Evolutionary conservation across 30 jellyfish, hydroid and myxozoan genomes (phyloP).

Genomic region (Pelagia noctiluca): DNA sequence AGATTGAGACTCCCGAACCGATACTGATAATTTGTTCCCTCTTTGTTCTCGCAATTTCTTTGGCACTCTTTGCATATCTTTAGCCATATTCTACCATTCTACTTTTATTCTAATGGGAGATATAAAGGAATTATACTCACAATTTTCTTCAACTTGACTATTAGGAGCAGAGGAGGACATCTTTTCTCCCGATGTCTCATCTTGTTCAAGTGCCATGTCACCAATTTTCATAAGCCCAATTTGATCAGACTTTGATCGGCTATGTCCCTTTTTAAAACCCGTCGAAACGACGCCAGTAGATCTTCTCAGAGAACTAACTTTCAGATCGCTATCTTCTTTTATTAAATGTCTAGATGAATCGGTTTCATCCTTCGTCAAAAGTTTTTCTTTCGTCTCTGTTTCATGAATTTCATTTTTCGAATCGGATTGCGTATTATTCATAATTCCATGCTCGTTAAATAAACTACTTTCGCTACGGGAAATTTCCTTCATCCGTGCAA

Average conservation of each 20-base stretch:
- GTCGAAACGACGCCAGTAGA: constrained; percentile 56
- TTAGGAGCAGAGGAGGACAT: constrained; percentile 81
- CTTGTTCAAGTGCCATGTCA: constrained; percentile 36
- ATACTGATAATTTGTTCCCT: no score
- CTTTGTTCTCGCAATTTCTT: no score
- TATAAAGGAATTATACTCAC: constrained; percentile 53
- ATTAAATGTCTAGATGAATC: background rate
- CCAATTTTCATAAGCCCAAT: constrained; percentile 55
- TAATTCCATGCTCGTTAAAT: constrained; percentile 67
- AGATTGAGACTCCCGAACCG: no score
- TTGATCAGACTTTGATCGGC: constrained; percentile 96
- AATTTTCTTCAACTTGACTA: constrained; percentile 44
- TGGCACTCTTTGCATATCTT: no score
- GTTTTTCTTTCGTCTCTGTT: background rate
- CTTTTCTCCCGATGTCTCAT: constrained; percentile 30
- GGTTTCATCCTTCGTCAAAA: background rate
- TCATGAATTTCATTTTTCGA: constrained; percentile 10
- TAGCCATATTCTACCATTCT: no score
- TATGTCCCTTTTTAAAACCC: constrained; percentile 85
- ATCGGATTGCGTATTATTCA: constrained; percentile 15
- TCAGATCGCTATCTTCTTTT: constrained; percentile 17
- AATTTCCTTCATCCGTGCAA: constrained; percentile 80
- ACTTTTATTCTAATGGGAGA: no score
- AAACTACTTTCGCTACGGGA: constrained; percentile 88
- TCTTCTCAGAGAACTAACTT: constrained; percentile 11